Base-by-base conservation (phyloP, 1,140 invertebrate species). In the Meteorus sp. region DNA sequence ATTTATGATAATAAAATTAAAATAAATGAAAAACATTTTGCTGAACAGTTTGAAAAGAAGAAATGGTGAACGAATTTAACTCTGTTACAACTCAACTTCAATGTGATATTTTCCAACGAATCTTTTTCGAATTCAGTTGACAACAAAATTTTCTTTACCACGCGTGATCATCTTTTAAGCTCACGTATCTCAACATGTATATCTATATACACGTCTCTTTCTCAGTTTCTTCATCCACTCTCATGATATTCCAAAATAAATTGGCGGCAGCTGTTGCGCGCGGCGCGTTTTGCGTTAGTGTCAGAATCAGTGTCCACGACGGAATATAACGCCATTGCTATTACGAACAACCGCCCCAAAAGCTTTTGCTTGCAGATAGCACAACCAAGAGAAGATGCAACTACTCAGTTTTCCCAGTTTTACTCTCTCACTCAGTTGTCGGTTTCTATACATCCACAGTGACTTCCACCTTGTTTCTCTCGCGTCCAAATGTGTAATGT, bases 221-320 rank as follows among this genome's bases (percentile, higher is more conserved):
- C 17, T 23, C 6, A 43, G 8, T 3, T 15, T 22, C 33, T 41
- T 41, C 33, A 41, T 41, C 44, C n/a, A 13, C 50, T 56, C 37
- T 54, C 48, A 57, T 61, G 63, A 61, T 71, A 71, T 74, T 79
- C 68, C 62, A 74, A 77, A 79, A 79, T 77, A 76, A 79, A 79
- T 79, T 70, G 69, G 61, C 65, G 64, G 70, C 75, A 78, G 76
- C 73, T 79, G 75, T 72, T 71, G 71, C 66, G 8, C 39, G 22
- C 58, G 64, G 61, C 64, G 65, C 63, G 65, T 47, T 58, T 55
- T 43, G 56, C 50, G 22, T 72, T 69, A 66, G 65, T 70, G 67
- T 70, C 70, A 66, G 60, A 65, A 64, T 69, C 65, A 66, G 62
- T 68, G 60, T 68, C 62, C 61, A 63, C 62, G 33, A 56, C 62